Evolutionary conservation across 2,888 invertebrate genomes (phyloP).

Genomic region (Selenia dentaria): DNA sequence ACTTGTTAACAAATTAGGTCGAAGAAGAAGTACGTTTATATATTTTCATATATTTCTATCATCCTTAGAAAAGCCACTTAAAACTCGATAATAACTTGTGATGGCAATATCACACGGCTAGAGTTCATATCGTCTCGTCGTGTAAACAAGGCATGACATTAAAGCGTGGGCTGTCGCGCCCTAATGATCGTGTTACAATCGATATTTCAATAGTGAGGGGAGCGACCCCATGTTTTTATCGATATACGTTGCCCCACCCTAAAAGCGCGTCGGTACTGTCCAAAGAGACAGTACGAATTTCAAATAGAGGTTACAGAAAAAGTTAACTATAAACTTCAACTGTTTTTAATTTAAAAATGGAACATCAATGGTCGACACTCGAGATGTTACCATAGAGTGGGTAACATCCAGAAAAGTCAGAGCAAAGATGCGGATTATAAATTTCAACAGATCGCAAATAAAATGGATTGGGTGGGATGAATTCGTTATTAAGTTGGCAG

Average conservation of each 20-base stretch:
- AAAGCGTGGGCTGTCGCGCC: slow-evolving; percentile 39
- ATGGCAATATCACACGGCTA: slow-evolving; percentile 29
- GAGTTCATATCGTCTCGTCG: slow-evolving; percentile 33
- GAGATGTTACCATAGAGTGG: slow-evolving; percentile 17
- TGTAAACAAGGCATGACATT: slow-evolving; percentile 43
- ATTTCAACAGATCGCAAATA: slow-evolving; percentile 42
- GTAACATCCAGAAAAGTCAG: slow-evolving; percentile 13
- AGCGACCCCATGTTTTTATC: slow-evolving; percentile 35
- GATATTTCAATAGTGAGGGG: slow-evolving; percentile 40
- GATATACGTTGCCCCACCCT: slow-evolving; percentile 33
- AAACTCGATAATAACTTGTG: slow-evolving; percentile 34
- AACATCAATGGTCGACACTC: not conserved
- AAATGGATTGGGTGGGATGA: slow-evolving; percentile 48
- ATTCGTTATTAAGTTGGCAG: slow-evolving; percentile 53
- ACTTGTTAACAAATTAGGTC: no score
- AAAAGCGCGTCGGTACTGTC: slow-evolving; percentile 2
- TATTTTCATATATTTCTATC: slow-evolving; percentile 24
- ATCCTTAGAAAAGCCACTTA: slow-evolving; percentile 25
- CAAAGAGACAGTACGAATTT: slow-evolving; percentile 16
- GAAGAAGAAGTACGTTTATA: not conserved
- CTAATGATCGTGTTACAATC: slow-evolving; percentile 52
- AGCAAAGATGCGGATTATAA: slow-evolving; percentile 18
- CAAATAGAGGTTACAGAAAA: slow-evolving; percentile 9
- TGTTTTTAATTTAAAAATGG: slow-evolving; percentile 15
- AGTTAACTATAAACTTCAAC: slow-evolving; percentile 2